Base-by-base conservation (phyloP, 2,797 vertebrate genomes). In the Sciaenops ocellatus region DNA sequence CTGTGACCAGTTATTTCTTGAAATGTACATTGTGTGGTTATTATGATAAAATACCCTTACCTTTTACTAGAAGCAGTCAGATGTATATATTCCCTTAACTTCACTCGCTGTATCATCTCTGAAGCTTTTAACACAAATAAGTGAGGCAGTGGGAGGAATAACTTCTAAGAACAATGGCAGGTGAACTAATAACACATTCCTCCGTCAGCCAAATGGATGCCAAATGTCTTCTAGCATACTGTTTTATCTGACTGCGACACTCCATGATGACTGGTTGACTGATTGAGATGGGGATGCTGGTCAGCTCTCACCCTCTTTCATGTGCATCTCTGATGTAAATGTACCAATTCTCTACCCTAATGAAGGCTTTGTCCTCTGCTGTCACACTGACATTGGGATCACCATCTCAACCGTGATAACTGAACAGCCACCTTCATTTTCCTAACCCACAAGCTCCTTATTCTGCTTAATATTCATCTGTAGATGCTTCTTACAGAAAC, bases 361-460 rank as follows among this genome's bases (percentile, higher is more conserved):
- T 89, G 88, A 90, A 87, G 77, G 51, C 86, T 78, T 78, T 13
- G 86, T 94, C 93, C 91, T 94, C 79, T 89, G 72, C 80, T 88
- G 84, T 93, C 92, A 74, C 60, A 3, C 70, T 91, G 92, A 93
- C 91, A 89, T 92, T 94, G 93, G 76, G 65, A 85, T 78, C 51
- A 68, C 46, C 57, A n/a, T 77, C 63, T 85, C 47, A 22, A 12
- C 54, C 6, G 38, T 80, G 62, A 69, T 80, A 73, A 76, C 77
- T 18, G 76, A 68, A 88, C 80, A 76, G 81, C 67, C 69, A 44
- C 30, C 73, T 82, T 57, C 46, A 67, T 73, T 67, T 64, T 56
- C 52, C 54, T 55, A 38, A 38, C 50, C 48, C 63, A 51, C 67
- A 3, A 28, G 34, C 73, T 67, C 60, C 42, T 82, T 38, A 44